Percentiles rank a stretch among this genome's conserved stretches.
Conservation (phyloP, 2,888 invertebrate species). For the Megaustenia siamemsis region DNA sequence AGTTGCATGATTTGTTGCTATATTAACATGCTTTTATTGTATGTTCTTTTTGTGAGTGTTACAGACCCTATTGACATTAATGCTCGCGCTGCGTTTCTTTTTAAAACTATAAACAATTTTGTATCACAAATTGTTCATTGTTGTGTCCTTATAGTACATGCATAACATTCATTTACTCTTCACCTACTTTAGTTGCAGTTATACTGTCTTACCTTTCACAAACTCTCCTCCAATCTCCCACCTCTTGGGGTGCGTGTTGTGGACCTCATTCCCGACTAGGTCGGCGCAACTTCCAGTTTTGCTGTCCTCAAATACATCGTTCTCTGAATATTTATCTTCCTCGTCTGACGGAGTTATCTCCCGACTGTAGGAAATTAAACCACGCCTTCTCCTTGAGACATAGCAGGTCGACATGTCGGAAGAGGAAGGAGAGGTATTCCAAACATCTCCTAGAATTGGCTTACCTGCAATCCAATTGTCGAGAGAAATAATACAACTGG, state of each 20-base stretch:
- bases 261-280: background rate
- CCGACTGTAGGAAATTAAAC: slow-evolving; percentile 25
- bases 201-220: slow-evolving; percentile 2
- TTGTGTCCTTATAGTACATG: no score
- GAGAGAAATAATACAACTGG: background rate
- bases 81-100: no score
- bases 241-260: background rate
- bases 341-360: slow-evolving; percentile 49
- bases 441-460: slow-evolving; percentile 48
- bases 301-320: slow-evolving; percentile 3
- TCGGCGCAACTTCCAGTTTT: slow-evolving; percentile 8
- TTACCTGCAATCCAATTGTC: slow-evolving; percentile 32
- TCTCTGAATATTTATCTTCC: slow-evolving; percentile 20
- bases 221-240: slow-evolving; percentile 24
- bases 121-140: no score
- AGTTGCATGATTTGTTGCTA: no score
- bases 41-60: no score
- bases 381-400: background rate
- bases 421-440: slow-evolving; percentile 46
- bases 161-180: no score
- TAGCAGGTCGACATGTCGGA: slow-evolving; percentile 42
- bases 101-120: no score
- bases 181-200: no score
- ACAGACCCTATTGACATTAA: no score
- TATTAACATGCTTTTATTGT: no score